These are phyloP conservation scores for Balaenoptera acutorostrata DNA, from an alignment of 2,113 vertebrate genomes.

Conservation along the genomic window DNA sequence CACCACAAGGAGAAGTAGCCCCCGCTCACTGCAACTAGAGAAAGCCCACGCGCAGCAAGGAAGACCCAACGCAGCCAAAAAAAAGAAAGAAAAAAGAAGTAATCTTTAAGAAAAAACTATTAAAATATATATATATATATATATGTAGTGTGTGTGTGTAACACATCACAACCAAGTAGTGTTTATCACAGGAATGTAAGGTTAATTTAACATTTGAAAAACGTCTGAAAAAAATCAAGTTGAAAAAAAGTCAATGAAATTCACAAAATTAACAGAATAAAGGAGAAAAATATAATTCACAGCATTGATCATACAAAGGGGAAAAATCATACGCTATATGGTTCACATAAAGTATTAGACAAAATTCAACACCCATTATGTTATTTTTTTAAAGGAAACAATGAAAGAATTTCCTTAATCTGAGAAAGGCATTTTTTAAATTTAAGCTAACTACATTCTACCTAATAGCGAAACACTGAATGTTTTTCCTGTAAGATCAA, in stretches of 20 bases:
- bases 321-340: not conserved
- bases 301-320: not conserved
- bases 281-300: not conserved
- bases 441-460: not conserved
- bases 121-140: too few relatives aligned
- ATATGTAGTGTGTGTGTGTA: not conserved
- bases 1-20: too few relatives aligned
- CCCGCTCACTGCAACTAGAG: too few relatives aligned
- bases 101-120: too few relatives aligned
- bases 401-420: not conserved
- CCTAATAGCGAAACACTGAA: not conserved
- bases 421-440: not conserved
- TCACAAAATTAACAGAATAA: not conserved
- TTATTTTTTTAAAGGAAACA: not conserved
- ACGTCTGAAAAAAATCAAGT: not conserved
- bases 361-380: not conserved
- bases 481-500: not conserved
- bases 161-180: not conserved
- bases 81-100: too few relatives aligned
- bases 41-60: too few relatives aligned
- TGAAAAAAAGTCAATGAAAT: not conserved
- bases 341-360: not conserved
- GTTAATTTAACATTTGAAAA: not conserved
- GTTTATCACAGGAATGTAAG: not conserved
- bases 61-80: too few relatives aligned